Base-by-base conservation (phyloP, 1,140 invertebrate species). In the Rhopalosiphum maidis region DNA sequence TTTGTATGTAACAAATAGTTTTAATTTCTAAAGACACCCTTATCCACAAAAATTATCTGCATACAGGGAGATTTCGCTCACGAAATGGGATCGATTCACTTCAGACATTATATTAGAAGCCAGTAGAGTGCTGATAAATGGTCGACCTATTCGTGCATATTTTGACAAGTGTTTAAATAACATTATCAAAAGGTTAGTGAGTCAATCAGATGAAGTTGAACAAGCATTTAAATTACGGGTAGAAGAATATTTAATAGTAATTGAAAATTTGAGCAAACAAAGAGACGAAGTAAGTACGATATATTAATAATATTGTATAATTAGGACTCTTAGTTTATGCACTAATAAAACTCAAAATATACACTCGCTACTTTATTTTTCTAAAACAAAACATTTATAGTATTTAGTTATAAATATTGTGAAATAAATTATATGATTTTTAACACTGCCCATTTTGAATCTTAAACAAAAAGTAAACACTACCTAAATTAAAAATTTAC, bases 11-110 rank as follows among this genome's bases (percentile, higher is more conserved):
- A 22, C 60, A 30, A 68, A 68, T 68, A n/a, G 30, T n/a, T 30
- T 68, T 3, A 68, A n/a, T 30, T 30, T 68, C 60, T 68, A 15
- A 6, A 77, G 2, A 1, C 23, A 68, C 30, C 18, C 15, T 68
- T n/a, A 30, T 77, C 15, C n/a, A 21, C 15, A n/a, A n/a, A 18
- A 77, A n/a, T 77, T n/a, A 77, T 77, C 30, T n/a, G 1, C 18
- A 18, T n/a, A 6, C 15, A 97, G 97, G 41, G 96, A 96, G 94
- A 96, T 97, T 94, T 97, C 97, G 3, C 95, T 96, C 88, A 96
- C 97, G 94, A 98, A 98, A 95, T 99, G 98, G 97, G 96, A 98
- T 94, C 96, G 96, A 48, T 97, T 97, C 94, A 98, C 98, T 0
- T 96, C 97, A 93, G 96, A 96, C 94, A 98, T 97, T 95, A 97